These are phyloP conservation scores for Drosophila infuscata DNA, from an alignment of 2,888 invertebrate species.

Conservation along the genomic window DNA sequence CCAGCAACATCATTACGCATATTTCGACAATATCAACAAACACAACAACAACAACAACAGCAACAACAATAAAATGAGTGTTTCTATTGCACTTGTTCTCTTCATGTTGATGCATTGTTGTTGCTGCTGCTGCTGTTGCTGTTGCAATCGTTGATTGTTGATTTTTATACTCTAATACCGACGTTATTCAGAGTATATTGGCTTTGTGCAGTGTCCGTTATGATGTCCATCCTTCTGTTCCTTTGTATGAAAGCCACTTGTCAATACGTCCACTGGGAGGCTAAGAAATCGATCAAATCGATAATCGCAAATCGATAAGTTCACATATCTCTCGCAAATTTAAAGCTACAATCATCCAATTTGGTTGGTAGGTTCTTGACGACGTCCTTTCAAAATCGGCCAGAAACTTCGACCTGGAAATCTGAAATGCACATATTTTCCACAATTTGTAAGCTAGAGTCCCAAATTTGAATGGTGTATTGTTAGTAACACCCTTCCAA, in stretches of 20 bases:
- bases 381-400: not conserved
- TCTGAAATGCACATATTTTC: not conserved
- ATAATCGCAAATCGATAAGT: not conserved
- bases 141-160: conserved; percentile 28
- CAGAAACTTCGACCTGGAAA: no score
- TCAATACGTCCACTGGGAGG: not conserved
- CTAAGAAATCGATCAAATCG: not conserved
- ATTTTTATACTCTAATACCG: not conserved
- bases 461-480: no score
- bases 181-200: not conserved
- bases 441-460: no score
- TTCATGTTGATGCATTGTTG: conserved; percentile 18
- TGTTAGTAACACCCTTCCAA: no score
- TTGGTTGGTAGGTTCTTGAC: not conserved
- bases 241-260: not conserved
- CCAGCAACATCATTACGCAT: conserved; percentile 27
- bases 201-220: not conserved
- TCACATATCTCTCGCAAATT: not conserved
- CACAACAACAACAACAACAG: not conserved
- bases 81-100: conserved; percentile 37
- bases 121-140: conserved; percentile 9
- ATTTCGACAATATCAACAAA: not conserved
- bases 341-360: not conserved
- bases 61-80: not conserved
- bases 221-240: not conserved